These are phyloP conservation scores for Protophormia terraenovae DNA, from an alignment of 2,888 invertebrate species.

Conservation along the genomic window DNA sequence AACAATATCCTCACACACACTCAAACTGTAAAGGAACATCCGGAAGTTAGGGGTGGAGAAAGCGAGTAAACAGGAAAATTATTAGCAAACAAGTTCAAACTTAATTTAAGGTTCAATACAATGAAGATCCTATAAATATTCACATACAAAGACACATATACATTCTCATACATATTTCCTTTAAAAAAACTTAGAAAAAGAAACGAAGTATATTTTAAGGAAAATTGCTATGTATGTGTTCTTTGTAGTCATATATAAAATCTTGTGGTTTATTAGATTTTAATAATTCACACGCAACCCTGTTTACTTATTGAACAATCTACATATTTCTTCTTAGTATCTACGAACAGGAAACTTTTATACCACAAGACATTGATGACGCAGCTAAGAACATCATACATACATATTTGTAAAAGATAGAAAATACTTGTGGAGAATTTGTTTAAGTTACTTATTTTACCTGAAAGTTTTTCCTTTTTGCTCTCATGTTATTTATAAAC, in stretches of 20 bases:
- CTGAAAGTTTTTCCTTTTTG: slow-evolving; percentile 46
- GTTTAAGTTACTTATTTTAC: slow-evolving; percentile 22
- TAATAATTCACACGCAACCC: slow-evolving; percentile 79
- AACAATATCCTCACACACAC: slow-evolving; percentile 70
- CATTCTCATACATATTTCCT: background rate
- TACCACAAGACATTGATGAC: slow-evolving; percentile 45
- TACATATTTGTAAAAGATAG: no score
- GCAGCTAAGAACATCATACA: slow-evolving; percentile 21
- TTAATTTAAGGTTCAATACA: slow-evolving; percentile 80
- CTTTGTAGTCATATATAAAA: slow-evolving; percentile 74
- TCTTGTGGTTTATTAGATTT: slow-evolving; percentile 81
- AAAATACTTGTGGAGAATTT: background rate
- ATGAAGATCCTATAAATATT: slow-evolving; percentile 54
- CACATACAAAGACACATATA: background rate
- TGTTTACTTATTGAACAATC: slow-evolving; percentile 53
- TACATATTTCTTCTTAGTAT: background rate
- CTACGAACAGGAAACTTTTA: background rate
- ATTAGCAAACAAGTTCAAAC: slow-evolving; percentile 76
- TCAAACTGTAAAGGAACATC: background rate
- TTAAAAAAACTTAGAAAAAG: slow-evolving; percentile 14
- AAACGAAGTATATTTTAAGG: background rate
- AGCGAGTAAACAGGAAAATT: slow-evolving; percentile 62
- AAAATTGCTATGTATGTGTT: background rate
- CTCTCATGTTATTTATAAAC: slow-evolving; percentile 25
- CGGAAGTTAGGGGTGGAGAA: background rate